phyloP scores from a whole-genome alignment of 2,888 invertebrate species.

The Athalia rosae region DNA sequence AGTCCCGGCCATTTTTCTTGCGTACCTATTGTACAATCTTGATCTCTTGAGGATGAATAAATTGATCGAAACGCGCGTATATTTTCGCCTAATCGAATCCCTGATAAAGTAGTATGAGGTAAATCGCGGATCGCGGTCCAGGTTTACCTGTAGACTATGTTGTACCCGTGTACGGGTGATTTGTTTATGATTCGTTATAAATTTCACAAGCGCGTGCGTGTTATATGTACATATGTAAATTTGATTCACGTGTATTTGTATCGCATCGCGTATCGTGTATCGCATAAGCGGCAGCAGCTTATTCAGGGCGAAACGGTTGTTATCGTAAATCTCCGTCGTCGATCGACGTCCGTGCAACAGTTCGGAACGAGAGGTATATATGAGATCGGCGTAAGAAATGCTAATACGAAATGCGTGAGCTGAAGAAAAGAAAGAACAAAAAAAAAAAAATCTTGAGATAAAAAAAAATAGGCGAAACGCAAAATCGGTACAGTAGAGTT shows the following conservation, averaged over 20 bases:
- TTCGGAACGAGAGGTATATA: conserved; percentile 18
- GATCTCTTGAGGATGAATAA: no score
- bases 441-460: background rate
- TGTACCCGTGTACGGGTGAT: no score
- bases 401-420: background rate
- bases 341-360: conserved; percentile 23
- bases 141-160: no score
- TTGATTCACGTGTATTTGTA: background rate
- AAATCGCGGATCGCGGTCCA: no score
- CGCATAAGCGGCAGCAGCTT: no score
- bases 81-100: no score
- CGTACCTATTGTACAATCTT: no score
- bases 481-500: no score
- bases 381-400: conserved; percentile 16
- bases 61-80: no score
- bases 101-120: no score
- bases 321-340: conserved; percentile 32
- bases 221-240: background rate
- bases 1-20: no score
- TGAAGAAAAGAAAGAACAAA: background rate
- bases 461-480: background rate
- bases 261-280: background rate
- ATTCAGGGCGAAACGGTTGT: conserved; percentile 35
- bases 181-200: background rate
- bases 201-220: background rate